phyloP scores from a whole-genome alignment of 64 coral and sea anemone species.

The Montipora sp. region DNA sequence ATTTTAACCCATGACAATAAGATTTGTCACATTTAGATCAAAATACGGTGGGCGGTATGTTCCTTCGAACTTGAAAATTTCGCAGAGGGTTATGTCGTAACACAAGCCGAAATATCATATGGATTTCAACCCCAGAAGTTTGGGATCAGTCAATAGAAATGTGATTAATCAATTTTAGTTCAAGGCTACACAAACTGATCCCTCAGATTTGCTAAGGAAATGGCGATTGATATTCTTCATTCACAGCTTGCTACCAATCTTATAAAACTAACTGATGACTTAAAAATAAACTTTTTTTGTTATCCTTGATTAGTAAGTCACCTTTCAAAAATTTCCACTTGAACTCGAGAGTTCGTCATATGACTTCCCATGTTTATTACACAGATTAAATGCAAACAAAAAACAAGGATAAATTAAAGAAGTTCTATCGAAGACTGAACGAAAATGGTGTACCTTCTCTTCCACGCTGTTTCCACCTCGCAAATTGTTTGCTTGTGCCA shows the following conservation, averaged over 20 bases:
- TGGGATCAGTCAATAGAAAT: not conserved
- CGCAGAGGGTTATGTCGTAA: not conserved
- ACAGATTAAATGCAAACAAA: not conserved
- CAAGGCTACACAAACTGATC: not conserved
- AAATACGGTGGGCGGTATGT: too few species aligned
- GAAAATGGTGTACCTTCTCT: not conserved
- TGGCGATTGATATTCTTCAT: not conserved
- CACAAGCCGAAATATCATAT: not conserved
- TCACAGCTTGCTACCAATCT: not conserved
- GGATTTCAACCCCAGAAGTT: not conserved
- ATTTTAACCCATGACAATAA: too few species aligned
- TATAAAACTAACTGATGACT: not conserved
- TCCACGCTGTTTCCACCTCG: conserved; percentile 35
- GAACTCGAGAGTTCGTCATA: not conserved
- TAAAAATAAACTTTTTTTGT: not conserved
- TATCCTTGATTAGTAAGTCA: not conserved
- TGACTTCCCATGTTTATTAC: not conserved
- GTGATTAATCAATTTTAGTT: not conserved
- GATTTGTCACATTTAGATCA: too few species aligned
- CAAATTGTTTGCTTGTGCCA: conserved; percentile 1
- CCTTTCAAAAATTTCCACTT: not conserved
- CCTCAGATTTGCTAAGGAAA: too few species aligned
- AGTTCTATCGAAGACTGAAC: too few species aligned
- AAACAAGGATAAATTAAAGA: not conserved
- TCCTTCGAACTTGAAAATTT: too few species aligned